Conservation (phyloP, 2,797 vertebrate species). For the Botia almorhae region DNA sequence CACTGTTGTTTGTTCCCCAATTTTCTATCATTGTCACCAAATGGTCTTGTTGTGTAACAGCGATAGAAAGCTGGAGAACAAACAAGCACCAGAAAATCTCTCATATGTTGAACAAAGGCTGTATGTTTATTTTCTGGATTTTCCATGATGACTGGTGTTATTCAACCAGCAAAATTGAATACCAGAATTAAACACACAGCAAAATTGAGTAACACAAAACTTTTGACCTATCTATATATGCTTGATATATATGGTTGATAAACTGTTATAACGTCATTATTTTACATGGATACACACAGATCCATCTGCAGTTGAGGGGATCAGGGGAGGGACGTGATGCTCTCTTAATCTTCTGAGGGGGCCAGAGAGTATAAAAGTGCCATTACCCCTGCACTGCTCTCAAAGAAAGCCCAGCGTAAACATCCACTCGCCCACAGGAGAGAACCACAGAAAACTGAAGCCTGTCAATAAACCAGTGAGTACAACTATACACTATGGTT, state of each 20-base stretch:
- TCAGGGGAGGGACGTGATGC: slow-evolving; percentile 61
- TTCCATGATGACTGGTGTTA: slow-evolving; percentile 1
- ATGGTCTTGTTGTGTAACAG: slow-evolving; percentile 48
- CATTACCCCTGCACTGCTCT: slow-evolving; percentile 64
- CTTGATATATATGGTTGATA: too few species aligned
- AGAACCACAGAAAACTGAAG: slow-evolving; percentile 33
- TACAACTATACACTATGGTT: slow-evolving; percentile 42
- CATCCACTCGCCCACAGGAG: slow-evolving; percentile 61
- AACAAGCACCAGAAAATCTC: slow-evolving; percentile 42
- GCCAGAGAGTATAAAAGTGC: slow-evolving; percentile 71
- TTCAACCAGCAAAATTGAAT: not conserved
- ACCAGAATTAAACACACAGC: not conserved
- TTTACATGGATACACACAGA: not conserved
- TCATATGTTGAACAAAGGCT: not conserved
- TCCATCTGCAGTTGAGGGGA: slow-evolving; percentile 46
- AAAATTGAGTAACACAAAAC: not conserved
- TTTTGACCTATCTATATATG: too few species aligned
- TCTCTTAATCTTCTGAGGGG: slow-evolving; percentile 78
- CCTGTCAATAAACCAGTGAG: slow-evolving; percentile 68
- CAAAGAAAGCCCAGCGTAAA: slow-evolving; percentile 70
- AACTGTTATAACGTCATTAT: not conserved
- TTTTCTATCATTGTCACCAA: too few species aligned
- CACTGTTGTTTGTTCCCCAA: slow-evolving; percentile 37
- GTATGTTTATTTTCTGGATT: slow-evolving; percentile 8
- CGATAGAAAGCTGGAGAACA: not conserved